These are phyloP conservation scores for Epistrophella euchroma DNA, from an alignment of 2,888 invertebrate species.

Conservation along the genomic window DNA sequence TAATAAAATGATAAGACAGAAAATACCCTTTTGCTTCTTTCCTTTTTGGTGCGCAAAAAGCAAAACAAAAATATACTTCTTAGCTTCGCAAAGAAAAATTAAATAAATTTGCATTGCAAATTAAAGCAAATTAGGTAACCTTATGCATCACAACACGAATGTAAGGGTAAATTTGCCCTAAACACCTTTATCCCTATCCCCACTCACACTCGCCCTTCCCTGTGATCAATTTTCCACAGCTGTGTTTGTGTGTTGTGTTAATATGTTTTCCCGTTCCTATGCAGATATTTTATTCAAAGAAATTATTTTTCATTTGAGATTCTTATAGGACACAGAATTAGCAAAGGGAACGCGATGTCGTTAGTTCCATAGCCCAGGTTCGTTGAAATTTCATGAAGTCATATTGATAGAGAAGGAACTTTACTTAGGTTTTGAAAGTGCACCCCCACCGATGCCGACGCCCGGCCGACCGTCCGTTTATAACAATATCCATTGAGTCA, in stretches of 20 bases:
- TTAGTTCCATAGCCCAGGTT: neutral
- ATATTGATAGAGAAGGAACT: neutral
- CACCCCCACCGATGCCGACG: neutral
- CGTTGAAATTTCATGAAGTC: neutral
- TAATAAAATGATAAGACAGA: neutral
- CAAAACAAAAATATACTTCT: conserved; percentile 4
- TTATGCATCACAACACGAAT: conserved; percentile 35
- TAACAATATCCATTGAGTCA: conserved; percentile 20
- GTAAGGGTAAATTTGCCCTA: conserved; percentile 24
- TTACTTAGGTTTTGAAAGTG: neutral
- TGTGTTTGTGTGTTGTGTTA: neutral
- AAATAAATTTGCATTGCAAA: conserved; percentile 75
- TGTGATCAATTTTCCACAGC: neutral
- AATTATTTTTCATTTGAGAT: conserved; percentile 71
- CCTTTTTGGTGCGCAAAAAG: neutral
- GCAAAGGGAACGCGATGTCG: neutral
- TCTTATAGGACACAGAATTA: conserved; percentile 44
- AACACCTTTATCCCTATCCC: neutral
- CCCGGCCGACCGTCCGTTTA: too few relatives aligned
- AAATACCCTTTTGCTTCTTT: conserved; percentile 4
- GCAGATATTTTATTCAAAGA: conserved; percentile 50
- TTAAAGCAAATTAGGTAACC: conserved; percentile 74
- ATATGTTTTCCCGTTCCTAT: neutral
- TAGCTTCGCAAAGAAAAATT: conserved; percentile 58
- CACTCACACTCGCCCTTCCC: neutral